These are phyloP conservation scores for Dromiciops gliroides DNA, from an alignment of 2,113 vertebrate species.

Conservation along the genomic window DNA sequence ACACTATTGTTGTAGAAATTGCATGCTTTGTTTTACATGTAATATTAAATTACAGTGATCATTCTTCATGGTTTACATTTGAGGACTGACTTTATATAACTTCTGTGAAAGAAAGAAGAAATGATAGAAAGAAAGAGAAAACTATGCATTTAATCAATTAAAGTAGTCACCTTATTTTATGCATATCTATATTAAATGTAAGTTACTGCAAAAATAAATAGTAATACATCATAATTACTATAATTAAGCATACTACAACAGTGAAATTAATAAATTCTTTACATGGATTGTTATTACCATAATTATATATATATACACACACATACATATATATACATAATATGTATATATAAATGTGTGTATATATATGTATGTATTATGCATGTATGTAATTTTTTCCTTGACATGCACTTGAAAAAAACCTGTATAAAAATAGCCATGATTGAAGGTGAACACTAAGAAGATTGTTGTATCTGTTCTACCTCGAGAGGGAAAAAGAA, in stretches of 20 bases:
- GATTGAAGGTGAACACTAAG: neutral
- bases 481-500: no score
- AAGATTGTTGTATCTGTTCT: neutral
- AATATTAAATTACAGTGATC: neutral
- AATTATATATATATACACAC: no score
- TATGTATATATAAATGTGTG: no score
- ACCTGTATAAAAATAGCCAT: no score
- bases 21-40: neutral
- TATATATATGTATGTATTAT: no score
- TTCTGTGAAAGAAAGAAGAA: neutral
- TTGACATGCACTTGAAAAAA: no score
- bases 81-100: neutral
- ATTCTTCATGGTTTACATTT: neutral
- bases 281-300: constrained; percentile 19
- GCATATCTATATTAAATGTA: constrained; percentile 58
- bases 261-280: constrained; percentile 65
- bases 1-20: neutral
- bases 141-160: constrained; percentile 17
- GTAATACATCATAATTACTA: constrained; percentile 56
- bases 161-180: constrained; percentile 62
- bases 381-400: no score
- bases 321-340: no score
- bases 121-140: neutral
- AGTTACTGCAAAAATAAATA: constrained; percentile 61
- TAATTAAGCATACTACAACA: constrained; percentile 46